Base-by-base conservation (phyloP, 2,888 invertebrate genomes). In the Polydrusus pterygomalis region DNA sequence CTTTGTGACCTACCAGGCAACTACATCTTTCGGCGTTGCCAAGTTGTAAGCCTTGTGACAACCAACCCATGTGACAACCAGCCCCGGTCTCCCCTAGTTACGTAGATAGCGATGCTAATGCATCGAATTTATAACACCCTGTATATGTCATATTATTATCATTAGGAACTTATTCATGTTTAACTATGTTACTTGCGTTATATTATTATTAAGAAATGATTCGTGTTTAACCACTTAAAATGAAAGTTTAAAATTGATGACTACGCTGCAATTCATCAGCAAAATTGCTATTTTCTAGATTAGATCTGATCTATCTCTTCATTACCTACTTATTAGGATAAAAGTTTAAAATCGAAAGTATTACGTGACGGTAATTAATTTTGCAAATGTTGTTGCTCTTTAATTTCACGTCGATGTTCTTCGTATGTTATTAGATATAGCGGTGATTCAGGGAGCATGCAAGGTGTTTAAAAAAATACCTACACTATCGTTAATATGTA, bases 161-260 rank as follows among this genome's bases (percentile, higher is more conserved):
- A n/a, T n/a, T n/a, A n/a, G n/a, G n/a, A n/a, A n/a, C n/a, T n/a
- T 40, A 9, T 40, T 9, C 40, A 47, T 70, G 69, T 60, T 60
- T 20, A 60, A 60, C 30, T 10, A 30, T 45, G 7, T 34, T 34
- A 34, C 34, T 7, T 34, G 8, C 34, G 10, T 34, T 34, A 3
- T 7, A 34, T 10, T 34, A 25, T 25, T 25, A 34, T 43, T 43
- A 43, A 13, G 13, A 13, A n/a, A 6, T n/a, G 9, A 13, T 43
- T 6, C 43, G 60, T 70, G 70, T 70, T 62, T 34, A 60, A 60
- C 49, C 7, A 34, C 60, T 70, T 45, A 60, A 70, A 70, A 70
- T 25, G 70, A 70, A 70, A 70, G 70, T 70, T 34, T 70, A 70
- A 70, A 70, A 70, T 67, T 70, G 70, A 70, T 60, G 70, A 62